These are phyloP conservation scores for Psococerastis gibbosa DNA, from an alignment of 2,888 invertebrate species.

Conservation along the genomic window DNA sequence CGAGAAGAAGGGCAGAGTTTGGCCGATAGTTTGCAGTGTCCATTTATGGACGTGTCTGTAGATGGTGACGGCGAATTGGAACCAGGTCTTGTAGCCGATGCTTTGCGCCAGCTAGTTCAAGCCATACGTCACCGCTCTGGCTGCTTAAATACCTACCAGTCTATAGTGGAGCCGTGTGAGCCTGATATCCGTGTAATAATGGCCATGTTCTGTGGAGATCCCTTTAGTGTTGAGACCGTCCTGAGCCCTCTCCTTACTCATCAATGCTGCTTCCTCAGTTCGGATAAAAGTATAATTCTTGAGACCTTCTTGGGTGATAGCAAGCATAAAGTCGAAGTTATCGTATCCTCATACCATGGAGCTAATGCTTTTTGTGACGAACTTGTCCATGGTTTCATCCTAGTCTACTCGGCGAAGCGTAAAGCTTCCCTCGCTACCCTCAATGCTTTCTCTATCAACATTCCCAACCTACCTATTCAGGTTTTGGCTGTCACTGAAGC, in stretches of 20 bases:
- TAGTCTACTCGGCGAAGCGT: slow-evolving; percentile 86
- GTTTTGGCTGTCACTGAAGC: slow-evolving; percentile 85
- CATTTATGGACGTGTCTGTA: slow-evolving; percentile 62
- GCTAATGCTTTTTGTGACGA: slow-evolving; percentile 83
- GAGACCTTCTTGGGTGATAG: slow-evolving; percentile 85
- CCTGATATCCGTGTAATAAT: slow-evolving; percentile 79
- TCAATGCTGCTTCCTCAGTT: slow-evolving; percentile 68
- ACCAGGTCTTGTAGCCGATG: slow-evolving; percentile 48
- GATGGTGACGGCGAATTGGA: slow-evolving; percentile 34
- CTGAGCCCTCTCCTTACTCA: slow-evolving; percentile 72
- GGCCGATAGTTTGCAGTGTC: slow-evolving; percentile 72
- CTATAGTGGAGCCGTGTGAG: slow-evolving; percentile 59
- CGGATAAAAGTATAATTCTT: slow-evolving; percentile 71
- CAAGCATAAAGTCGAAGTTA: slow-evolving; percentile 76
- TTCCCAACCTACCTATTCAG: slow-evolving; percentile 82
- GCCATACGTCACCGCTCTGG: slow-evolving; percentile 62
- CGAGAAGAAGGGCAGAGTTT: slow-evolving; percentile 79
- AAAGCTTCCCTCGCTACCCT: slow-evolving; percentile 86
- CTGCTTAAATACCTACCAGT: slow-evolving; percentile 49
- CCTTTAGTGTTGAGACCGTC: slow-evolving; percentile 76
- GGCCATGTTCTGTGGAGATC: slow-evolving; percentile 94
- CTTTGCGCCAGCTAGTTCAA: slow-evolving; percentile 51
- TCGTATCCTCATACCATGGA: slow-evolving; percentile 86
- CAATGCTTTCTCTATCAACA: slow-evolving; percentile 81
- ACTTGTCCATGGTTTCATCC: slow-evolving; percentile 83